These are phyloP conservation scores for Drepana falcataria DNA, from an alignment of 2,888 invertebrate species.

Conservation along the genomic window DNA sequence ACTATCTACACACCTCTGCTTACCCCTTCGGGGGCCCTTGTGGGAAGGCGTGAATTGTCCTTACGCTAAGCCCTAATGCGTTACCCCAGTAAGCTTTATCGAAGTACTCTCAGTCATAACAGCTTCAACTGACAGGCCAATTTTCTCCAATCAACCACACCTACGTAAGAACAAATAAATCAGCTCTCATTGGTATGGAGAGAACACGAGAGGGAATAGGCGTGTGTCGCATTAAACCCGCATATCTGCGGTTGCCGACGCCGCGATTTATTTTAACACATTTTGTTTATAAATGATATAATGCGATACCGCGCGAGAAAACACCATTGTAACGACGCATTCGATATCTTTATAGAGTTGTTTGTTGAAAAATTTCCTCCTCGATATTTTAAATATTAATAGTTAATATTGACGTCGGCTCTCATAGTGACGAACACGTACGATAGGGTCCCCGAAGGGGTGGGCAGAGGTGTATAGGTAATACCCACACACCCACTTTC, in stretches of 20 bases:
- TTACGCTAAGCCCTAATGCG: no score
- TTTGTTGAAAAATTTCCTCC: constrained; percentile 1
- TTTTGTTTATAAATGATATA: constrained; percentile 80
- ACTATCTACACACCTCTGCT: no score
- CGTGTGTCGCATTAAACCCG: constrained; percentile 32
- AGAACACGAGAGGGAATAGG: not conserved
- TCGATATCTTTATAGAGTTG: constrained; percentile 39
- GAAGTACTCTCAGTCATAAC: no score
- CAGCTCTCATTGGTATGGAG: not conserved
- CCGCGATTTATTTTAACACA: constrained; percentile 77
- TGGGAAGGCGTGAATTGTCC: no score
- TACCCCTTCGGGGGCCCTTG: no score
- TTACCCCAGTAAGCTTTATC: no score
- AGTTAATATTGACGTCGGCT: no score
- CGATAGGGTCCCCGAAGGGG: no score
- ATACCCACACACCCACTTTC: no score
- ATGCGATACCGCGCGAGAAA: constrained; percentile 70
- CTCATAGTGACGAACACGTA: no score
- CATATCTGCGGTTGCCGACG: constrained; percentile 66
- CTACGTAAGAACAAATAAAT: constrained; percentile 1
- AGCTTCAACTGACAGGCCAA: constrained; percentile 12
- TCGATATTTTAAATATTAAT: no score
- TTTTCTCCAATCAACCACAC: constrained; percentile 1
- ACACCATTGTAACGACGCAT: constrained; percentile 49
- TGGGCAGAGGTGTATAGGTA: no score